Base-by-base conservation (phyloP, 1,140 invertebrate species). In the Chelonus insularis region DNA sequence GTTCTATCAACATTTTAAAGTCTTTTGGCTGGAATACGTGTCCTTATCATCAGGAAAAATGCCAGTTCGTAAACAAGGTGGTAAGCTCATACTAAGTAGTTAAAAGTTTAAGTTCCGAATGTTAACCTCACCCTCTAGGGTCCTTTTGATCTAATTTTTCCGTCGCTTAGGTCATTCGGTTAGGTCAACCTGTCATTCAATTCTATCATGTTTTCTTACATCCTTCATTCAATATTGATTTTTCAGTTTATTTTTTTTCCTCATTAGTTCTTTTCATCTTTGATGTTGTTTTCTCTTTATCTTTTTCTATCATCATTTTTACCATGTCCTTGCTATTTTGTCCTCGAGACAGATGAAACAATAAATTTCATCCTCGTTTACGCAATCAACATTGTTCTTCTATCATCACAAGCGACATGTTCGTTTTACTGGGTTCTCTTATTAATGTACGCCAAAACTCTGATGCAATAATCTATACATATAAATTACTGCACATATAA, bases 31-130 rank as follows among this genome's bases (percentile, higher is more conserved):
- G n/a, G n/a, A n/a, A n/a, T n/a, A n/a, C n/a, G n/a, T n/a, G 36
- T 39, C 36, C 2, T 39, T 9, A 9, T 39, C 36, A 55, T 48
- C 50, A 52, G 61, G 37, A 50, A 77, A 60, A 67, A 81, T 81
- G 79, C 79, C 79, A 65, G 79, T 81, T 66, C 77, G 78, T 73
- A 81, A 79, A 71, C 78, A 81, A 81, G 79, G 79, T 81, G 78
- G 77, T 81, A 78, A 81, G 77, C 72, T 75, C 74, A 66, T 71
- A 41, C 21, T 64, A 62, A 25, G 56, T 56, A 57, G 25, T 54
- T 57, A 41, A 41, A 45, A 34, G 56, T 57, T 36, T 45, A 43
- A 11, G 36, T 23, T 11, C n/a, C n/a, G n/a, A n/a, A n/a, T n/a
- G n/a, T 23, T 25, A 16, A 54, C 9, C 16, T 60, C 32, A 4